Evolutionary conservation across 2,113 vertebrate genomes (phyloP).

Genomic region (Athene cunicularia): DNA sequence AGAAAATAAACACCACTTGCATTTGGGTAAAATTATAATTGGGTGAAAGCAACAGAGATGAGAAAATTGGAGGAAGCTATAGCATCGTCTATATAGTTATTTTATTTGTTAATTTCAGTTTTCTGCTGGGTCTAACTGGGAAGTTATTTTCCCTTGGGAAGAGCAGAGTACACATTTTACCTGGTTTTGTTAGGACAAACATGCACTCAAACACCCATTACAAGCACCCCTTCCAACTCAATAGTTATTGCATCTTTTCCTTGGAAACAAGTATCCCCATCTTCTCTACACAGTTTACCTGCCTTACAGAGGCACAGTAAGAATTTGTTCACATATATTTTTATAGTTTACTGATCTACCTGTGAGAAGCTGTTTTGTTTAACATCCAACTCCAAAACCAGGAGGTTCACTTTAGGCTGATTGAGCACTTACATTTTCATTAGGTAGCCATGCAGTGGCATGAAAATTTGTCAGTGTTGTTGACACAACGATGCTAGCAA

Average conservation of each 20-base stretch:
- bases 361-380: background rate
- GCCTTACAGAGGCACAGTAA: background rate
- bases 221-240: background rate
- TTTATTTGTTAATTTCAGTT: background rate
- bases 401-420: accelerated
- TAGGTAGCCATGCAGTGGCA: background rate
- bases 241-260: background rate
- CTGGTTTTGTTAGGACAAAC: background rate
- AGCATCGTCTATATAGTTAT: background rate
- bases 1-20: background rate
- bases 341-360: background rate
- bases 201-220: background rate
- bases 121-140: background rate
- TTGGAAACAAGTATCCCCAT: background rate
- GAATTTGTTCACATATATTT: background rate
- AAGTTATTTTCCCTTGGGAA: background rate
- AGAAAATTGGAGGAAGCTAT: background rate
- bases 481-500: background rate
- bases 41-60: background rate
- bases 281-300: background rate
- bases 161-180: background rate
- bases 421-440: background rate
- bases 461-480: background rate
- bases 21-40: background rate
- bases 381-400: background rate